Conservation (phyloP, 1,140 invertebrate species). For the Drosophila pachea region DNA sequence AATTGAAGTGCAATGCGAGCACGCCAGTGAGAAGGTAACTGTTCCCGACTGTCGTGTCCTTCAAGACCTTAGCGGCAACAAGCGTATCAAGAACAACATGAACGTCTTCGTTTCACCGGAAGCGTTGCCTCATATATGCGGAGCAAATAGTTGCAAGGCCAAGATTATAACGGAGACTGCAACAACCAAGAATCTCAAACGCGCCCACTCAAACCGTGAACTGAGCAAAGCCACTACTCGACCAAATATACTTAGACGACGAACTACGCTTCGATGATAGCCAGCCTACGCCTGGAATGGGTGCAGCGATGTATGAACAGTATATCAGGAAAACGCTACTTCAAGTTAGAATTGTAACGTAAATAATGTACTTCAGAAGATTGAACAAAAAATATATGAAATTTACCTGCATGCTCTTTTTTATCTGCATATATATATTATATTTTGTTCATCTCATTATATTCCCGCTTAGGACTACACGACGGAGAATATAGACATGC, state of each 20-base stretch:
- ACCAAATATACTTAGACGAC: constrained; percentile 52
- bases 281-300: background rate
- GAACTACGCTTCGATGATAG: constrained; percentile 33
- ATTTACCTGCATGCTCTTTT: too few relatives aligned
- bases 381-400: too few relatives aligned
- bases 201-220: constrained; percentile 34
- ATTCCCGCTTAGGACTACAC: too few relatives aligned
- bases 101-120: constrained; percentile 20
- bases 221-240: constrained; percentile 22
- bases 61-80: constrained; percentile 13
- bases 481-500: background rate
- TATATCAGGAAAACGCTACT: too few relatives aligned
- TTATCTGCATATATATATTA: too few relatives aligned
- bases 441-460: too few relatives aligned
- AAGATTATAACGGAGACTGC: constrained; percentile 12
- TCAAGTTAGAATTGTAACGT: too few relatives aligned
- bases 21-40: background rate
- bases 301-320: too few relatives aligned
- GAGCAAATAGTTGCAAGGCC: constrained; percentile 4
- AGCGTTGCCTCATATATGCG: constrained; percentile 20
- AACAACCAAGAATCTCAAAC: constrained; percentile 29
- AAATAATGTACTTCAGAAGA: too few relatives aligned
- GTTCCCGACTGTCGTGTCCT: background rate
- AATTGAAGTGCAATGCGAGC: constrained; percentile 9
- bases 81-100: constrained; percentile 8